A percentile compares a stretch with the other conserved stretches of the same genome.
Evolutionary conservation across 2,888 invertebrate species (phyloP).

Genomic region (Tortrix viridana): DNA sequence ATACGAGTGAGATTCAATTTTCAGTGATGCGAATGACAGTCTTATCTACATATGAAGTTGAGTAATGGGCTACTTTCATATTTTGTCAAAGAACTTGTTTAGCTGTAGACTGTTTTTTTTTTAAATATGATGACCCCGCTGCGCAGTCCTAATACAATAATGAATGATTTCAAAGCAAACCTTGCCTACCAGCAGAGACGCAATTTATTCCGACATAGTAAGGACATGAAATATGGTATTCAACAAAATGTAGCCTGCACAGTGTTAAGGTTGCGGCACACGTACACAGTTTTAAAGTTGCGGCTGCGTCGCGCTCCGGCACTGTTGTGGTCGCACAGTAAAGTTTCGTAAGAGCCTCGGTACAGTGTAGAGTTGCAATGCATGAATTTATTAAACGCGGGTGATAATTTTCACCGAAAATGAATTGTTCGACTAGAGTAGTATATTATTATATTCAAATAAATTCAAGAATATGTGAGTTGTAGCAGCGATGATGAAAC

Average conservation of each 20-base stretch:
- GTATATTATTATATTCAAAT: too few species aligned
- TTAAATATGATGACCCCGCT: too few species aligned
- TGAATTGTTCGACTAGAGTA: too few species aligned
- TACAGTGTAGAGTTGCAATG: background rate
- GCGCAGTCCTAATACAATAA: too few species aligned
- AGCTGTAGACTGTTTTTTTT: too few species aligned
- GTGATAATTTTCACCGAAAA: background rate
- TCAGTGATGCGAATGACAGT: constrained; percentile 17
- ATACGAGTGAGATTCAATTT: constrained; percentile 21
- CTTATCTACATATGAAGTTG: constrained; percentile 4
- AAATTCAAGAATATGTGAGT: too few species aligned
- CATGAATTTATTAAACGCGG: background rate
- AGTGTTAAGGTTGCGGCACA: background rate
- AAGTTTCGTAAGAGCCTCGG: background rate
- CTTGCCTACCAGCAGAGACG: too few species aligned
- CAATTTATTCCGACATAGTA: too few species aligned
- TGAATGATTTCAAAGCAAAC: too few species aligned
- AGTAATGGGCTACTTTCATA: constrained; percentile 1
- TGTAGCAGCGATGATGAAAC: too few species aligned
- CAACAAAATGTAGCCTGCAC: background rate
- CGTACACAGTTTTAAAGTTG: background rate
- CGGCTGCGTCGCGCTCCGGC: background rate
- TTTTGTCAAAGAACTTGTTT: background rate
- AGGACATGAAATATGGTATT: too few species aligned
- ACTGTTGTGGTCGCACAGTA: background rate